phyloP scores from a whole-genome alignment of 2,113 vertebrate species.

The Okapia johnstoni region DNA sequence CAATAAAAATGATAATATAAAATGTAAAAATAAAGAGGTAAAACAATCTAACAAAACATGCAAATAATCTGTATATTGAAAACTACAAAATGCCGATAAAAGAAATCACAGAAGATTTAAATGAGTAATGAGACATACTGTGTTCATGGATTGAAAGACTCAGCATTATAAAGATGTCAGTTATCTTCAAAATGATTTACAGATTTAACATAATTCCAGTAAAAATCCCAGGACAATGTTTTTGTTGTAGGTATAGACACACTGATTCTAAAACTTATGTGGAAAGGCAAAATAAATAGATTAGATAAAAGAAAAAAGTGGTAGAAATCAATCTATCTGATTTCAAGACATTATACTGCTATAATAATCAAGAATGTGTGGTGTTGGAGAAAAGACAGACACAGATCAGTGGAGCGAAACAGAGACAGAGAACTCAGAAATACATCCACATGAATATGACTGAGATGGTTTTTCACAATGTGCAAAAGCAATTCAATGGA shows the following conservation, averaged over 20 bases:
- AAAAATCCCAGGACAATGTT: background rate
- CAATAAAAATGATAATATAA: background rate
- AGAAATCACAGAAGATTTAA: background rate
- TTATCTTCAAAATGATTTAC: background rate
- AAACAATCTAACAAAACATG: background rate
- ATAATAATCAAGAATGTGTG: background rate
- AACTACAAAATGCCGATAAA: background rate
- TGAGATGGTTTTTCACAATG: background rate
- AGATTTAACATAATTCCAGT: background rate
- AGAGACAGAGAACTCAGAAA: background rate
- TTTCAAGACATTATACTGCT: background rate
- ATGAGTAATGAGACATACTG: background rate
- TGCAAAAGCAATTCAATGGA: background rate
- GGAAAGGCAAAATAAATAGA: background rate
- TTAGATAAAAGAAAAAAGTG: background rate
- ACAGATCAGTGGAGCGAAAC: background rate
- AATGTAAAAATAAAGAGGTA: background rate
- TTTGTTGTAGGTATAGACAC: background rate
- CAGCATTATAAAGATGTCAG: background rate
- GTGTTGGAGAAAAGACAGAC: background rate
- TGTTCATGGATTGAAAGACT: background rate
- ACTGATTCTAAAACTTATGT: background rate
- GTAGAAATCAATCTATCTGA: background rate
- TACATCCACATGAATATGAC: background rate
- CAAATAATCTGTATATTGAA: background rate